These are phyloP conservation scores for Myotis brandtii DNA, from an alignment of 2,113 vertebrate genomes.

Conservation along the genomic window DNA sequence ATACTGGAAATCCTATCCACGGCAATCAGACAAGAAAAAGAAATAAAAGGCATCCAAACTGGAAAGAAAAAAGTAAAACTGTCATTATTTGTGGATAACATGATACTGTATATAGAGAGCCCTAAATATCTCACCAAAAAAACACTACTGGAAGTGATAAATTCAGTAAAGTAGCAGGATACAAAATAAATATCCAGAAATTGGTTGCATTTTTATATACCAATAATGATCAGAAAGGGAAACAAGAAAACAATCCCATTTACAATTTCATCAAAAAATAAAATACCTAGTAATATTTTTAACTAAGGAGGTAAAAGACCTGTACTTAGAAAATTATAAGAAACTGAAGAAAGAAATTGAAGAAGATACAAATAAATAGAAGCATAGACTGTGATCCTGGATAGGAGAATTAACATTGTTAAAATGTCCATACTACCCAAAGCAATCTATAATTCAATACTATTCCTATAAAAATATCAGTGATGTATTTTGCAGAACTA, in stretches of 20 bases:
- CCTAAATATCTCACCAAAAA: no score
- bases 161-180: no score
- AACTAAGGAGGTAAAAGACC: no score
- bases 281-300: no score
- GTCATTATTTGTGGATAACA: no score
- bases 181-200: not conserved
- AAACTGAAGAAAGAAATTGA: not conserved
- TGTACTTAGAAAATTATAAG: not conserved
- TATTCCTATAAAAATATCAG: not conserved
- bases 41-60: no score
- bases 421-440: not conserved
- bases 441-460: not conserved
- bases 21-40: no score
- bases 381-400: not conserved
- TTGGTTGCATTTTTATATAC: not conserved
- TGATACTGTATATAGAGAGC: no score
- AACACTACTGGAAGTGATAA: no score
- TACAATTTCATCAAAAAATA: no score
- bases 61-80: no score
- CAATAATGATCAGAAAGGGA: not conserved
- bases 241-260: not conserved
- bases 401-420: not conserved
- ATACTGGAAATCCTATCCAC: no score
- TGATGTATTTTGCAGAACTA: not conserved
- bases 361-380: not conserved